These are phyloP conservation scores for Leucopsar rothschildi DNA, from an alignment of 2,113 vertebrate species.

Conservation along the genomic window DNA sequence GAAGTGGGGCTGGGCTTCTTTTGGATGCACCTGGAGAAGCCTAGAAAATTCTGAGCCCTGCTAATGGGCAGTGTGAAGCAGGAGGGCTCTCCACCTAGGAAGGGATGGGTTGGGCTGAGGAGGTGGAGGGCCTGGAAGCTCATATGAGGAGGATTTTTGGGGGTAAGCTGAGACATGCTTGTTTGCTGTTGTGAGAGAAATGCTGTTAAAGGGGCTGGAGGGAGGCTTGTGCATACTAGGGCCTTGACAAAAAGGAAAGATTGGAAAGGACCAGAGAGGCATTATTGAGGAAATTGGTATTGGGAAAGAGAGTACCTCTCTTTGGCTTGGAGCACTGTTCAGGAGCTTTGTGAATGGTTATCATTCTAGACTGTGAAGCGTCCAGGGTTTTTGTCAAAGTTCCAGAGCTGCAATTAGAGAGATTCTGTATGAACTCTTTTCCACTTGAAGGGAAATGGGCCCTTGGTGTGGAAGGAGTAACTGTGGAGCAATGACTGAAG, in stretches of 20 bases:
- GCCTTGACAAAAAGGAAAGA: neutral
- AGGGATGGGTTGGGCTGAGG: neutral
- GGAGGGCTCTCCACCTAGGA: neutral
- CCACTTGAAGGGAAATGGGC: neutral
- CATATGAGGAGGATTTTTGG: neutral
- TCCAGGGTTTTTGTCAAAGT: neutral
- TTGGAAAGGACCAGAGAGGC: neutral
- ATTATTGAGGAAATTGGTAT: neutral
- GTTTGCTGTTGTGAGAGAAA: neutral
- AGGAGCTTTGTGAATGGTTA: neutral
- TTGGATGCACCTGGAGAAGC: neutral
- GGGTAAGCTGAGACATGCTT: neutral
- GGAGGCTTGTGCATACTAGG: neutral
- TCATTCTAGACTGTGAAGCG: neutral
- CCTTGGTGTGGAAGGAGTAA: neutral
- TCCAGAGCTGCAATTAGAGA: neutral
- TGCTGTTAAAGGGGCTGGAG: neutral
- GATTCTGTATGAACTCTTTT: neutral
- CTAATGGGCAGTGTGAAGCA: neutral
- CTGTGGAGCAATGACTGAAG: neutral
- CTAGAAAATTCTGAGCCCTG: neutral
- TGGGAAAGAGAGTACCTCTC: neutral
- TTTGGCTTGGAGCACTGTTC: neutral
- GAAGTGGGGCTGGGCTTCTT: neutral
- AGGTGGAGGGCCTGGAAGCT: neutral